phyloP scores from a whole-genome alignment of 2,113 vertebrate genomes.

The Syngnathus floridae region DNA sequence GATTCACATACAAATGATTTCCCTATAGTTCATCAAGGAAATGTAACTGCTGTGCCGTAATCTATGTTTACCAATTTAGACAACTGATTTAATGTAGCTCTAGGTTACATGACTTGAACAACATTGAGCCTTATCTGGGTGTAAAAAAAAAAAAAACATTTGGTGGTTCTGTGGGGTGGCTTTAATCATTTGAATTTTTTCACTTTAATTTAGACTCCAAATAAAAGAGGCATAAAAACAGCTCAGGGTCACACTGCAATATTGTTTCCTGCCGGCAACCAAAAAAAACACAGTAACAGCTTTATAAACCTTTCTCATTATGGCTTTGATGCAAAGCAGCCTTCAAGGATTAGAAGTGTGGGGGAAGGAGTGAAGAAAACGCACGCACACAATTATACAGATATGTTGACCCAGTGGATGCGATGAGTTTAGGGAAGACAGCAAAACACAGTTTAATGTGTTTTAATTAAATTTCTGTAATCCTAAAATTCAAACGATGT shows the following conservation, averaged over 20 bases:
- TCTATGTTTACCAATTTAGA: neutral
- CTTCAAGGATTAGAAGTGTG: constrained; percentile 9
- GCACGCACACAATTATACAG: neutral
- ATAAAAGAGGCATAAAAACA: constrained; percentile 34
- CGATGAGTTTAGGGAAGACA: constrained; percentile 7
- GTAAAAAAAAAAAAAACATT: neutral
- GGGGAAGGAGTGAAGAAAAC: neutral
- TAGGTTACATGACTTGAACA: neutral
- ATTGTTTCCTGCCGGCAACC: constrained; percentile 35
- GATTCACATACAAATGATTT: too few relatives aligned
- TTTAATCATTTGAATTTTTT: constrained; percentile 28
- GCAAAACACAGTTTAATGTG: neutral
- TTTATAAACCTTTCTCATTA: constrained; percentile 21
- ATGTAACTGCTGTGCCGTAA: neutral
- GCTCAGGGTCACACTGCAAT: constrained; percentile 24
- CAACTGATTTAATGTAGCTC: neutral
- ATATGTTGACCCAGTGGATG: neutral
- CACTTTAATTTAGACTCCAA: constrained; percentile 44
- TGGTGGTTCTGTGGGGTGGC: neutral
- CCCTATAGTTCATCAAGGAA: too few relatives aligned
- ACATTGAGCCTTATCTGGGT: neutral
- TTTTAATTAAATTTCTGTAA: neutral
- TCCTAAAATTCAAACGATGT: constrained; percentile 2
- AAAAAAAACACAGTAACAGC: constrained; percentile 27
- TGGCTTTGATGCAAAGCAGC: constrained; percentile 41